A percentile compares a stretch with the other conserved stretches of the same genome.
These are phyloP conservation scores for Zaprionus nigranus DNA, from an alignment of 1,140 invertebrate species.

Conservation along the genomic window DNA sequence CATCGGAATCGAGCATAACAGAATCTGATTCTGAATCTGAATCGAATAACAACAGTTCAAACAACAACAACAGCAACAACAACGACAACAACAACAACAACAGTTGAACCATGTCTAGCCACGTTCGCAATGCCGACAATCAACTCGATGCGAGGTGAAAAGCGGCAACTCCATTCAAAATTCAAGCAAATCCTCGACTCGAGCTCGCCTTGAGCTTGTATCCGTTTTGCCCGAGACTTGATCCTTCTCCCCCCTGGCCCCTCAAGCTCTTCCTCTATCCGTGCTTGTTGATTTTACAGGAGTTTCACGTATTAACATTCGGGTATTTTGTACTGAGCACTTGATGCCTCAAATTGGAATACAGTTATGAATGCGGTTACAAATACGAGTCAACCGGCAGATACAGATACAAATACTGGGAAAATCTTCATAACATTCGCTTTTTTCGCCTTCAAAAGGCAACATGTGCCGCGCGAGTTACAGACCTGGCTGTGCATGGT, in stretches of 20 bases:
- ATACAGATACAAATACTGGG: not conserved
- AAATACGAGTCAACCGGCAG: not conserved
- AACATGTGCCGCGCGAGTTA: slow-evolving; percentile 24
- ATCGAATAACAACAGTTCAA: slow-evolving; percentile 35
- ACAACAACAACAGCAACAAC: slow-evolving; percentile 36
- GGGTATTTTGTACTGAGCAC: slow-evolving; percentile 69
- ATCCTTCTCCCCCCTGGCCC: slow-evolving; percentile 4
- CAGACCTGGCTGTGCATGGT: slow-evolving; percentile 24
- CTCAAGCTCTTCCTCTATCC: too few species aligned
- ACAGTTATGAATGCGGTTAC: too few species aligned
- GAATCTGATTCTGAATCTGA: slow-evolving; percentile 39
- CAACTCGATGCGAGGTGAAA: slow-evolving; percentile 68
- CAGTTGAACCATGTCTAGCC: slow-evolving; percentile 45
- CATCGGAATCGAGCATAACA: slow-evolving; percentile 31
- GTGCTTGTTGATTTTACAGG: not conserved
- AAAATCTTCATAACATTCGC: slow-evolving; percentile 25
- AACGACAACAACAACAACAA: slow-evolving; percentile 9
- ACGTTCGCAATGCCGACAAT: slow-evolving; percentile 72
- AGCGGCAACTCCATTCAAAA: slow-evolving; percentile 45
- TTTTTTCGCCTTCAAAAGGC: not conserved
- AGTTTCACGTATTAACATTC: slow-evolving; percentile 57
- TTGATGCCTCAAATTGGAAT: slow-evolving; percentile 57
- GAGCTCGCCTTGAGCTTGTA: slow-evolving; percentile 14
- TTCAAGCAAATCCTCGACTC: slow-evolving; percentile 47
- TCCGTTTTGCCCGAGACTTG: slow-evolving; percentile 26